Base-by-base conservation (phyloP, 2,888 invertebrate species). In the Anorthoa munda region DNA sequence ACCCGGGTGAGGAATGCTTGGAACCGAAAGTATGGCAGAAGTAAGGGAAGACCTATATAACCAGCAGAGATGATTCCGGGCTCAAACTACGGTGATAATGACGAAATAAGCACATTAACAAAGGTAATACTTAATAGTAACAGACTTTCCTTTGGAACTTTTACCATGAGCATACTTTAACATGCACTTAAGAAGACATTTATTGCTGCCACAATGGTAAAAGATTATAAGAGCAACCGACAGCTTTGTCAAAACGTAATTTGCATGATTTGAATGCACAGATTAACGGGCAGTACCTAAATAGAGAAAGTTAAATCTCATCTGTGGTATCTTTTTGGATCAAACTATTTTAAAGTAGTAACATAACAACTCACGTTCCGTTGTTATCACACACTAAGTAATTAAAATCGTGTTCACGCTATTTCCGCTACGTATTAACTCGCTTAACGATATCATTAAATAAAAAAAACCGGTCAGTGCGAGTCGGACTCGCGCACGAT, bases 331-430 rank as follows among this genome's bases (percentile, higher is more conserved):
- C 80, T 75, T 60, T 81, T 51, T 46, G 26, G 67, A 78, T 60
- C 60, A 79, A 53, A 0, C 21, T 11, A 50, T 59, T 45, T 59
- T 60, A 53, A 48, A 79, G 15, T 58, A 23, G 73, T 50, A 45
- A 45, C 66, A 75, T 74, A 61, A 58, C 46, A 73, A 13, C 65
- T 80, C 56, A 66, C 75, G 64, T 66, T 75, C 21, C 46, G 21
- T 63, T 65, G 60, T 21, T 74, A 74, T 80, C 58, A 77, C 15
- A 56, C n/a, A 48, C 31, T 60, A 64, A 48, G 23, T 60, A 64
- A 81, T 81, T 81, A 67, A 61, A 81, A 75, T 63, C 53, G 59
- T 64, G 45, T 56, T 18, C 61, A 81, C 23, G 61, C 56, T 81
- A 81, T 81, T 61, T 74, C 75, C 61, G 61, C 39, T 39, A n/a